Evolutionary conservation across 2,888 invertebrate species (phyloP), one percentile per base, ranked within the genome.

Genomic region (Heterodera filipjevi): DNA sequence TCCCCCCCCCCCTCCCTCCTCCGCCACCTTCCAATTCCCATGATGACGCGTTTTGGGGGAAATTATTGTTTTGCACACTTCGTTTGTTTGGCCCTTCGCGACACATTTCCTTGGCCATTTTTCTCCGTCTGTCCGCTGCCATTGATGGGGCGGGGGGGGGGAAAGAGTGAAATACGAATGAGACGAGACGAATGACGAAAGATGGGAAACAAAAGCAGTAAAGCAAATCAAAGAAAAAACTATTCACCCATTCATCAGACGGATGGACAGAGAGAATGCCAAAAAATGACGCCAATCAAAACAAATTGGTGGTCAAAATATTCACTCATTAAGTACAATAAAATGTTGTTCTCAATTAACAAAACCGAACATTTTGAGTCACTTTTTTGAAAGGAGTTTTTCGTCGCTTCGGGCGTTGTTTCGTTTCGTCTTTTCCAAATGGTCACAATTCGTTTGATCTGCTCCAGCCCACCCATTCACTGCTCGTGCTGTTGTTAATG

Each of bases 21-120:
- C n/a, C n/a, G n/a, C 59, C 59, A n/a, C 59, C 59, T 27, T 59
- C 59, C 59, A 59, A 59, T 59, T 59, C 59, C 59, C 59, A 59
- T 59, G 59, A 59, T 59, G 59, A 59, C 59, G 59, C 59, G 59
- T 59, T 53, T 59, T 59, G 59, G 27, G 27, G 59, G 6, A 27
- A 49, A 59, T 59, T 59, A 59, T 59, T 59, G 27, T 59, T 59
- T 59, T n/a, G 59, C 59, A 59, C 59, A 59, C 27, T 59, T 59
- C 59, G 59, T 27, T 59, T 59, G 59, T 27, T 59, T 59, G 59
- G 59, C 59, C 59, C 59, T 12, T 59, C 59, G 59, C 59, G 3
- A 59, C 59, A 59, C 59, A 59, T 59, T 59, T 59, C 27, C 59
- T 27, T 27, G 19, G n/a, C n/a, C 14, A 8, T 14, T 59, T 22